A percentile compares a stretch with the other conserved stretches of the same genome.
Conservation (phyloP, 2,797 vertebrate genomes). For the Thripadectes ignobilis region DNA sequence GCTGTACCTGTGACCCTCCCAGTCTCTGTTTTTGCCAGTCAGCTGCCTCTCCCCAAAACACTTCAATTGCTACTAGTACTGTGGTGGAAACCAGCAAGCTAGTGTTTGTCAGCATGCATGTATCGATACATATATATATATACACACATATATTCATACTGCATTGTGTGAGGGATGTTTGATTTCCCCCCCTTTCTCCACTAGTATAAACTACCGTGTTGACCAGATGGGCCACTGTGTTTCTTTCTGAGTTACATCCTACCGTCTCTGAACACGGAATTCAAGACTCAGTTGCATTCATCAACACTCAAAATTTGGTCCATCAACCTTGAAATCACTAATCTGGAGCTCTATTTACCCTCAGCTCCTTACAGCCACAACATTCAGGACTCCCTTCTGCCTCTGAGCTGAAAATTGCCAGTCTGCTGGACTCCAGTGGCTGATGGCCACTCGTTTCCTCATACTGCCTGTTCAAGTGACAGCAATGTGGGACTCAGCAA, state of each 20-base stretch:
- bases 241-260: neutral
- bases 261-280: neutral
- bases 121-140: rapidly evolving
- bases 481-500: neutral
- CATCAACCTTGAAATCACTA: neutral
- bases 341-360: neutral
- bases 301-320: neutral
- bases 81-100: neutral
- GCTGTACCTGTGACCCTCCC: neutral
- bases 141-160: rapidly evolving
- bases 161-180: rapidly evolving
- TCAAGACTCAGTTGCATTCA: neutral
- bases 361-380: neutral
- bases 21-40: rapidly evolving
- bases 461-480: neutral
- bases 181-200: rapidly evolving
- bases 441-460: rapidly evolving
- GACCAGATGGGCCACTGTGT: neutral
- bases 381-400: neutral
- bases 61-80: neutral
- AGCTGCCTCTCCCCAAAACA: neutral
- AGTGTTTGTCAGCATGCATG: neutral
- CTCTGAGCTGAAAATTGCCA: neutral
- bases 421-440: neutral
- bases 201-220: rapidly evolving